Percentiles rank a stretch among this genome's conserved stretches.
Conservation (phyloP, 2,797 vertebrate genomes). For the Cottoperca gobio region DNA sequence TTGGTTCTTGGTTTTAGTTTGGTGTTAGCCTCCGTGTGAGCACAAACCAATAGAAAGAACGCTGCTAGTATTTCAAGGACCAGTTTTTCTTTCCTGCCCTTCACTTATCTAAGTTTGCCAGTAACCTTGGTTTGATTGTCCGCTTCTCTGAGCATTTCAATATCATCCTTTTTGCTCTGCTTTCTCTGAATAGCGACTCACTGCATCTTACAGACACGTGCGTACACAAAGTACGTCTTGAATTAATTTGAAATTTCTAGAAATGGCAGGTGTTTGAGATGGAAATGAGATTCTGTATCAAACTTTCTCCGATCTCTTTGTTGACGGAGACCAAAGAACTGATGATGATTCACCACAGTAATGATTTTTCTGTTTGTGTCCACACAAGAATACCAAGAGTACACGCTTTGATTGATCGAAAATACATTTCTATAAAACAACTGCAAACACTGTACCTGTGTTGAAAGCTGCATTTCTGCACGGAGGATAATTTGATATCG, state of each 20-base stretch:
- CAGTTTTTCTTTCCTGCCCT: constrained; percentile 1
- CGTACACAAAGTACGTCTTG: not conserved
- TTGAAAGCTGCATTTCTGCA: not conserved
- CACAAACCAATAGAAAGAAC: not conserved
- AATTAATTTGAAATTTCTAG: not conserved
- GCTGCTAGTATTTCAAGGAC: constrained; percentile 11
- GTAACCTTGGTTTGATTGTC: constrained; percentile 23
- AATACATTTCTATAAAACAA: not conserved
- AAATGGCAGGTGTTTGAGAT: not conserved
- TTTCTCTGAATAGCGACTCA: not conserved
- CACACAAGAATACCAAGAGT: not conserved
- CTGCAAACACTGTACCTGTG: not conserved
- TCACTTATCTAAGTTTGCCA: constrained; percentile 10
- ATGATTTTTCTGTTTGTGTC: not conserved
- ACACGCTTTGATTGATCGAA: not conserved
- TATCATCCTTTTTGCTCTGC: not conserved
- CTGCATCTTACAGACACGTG: not conserved
- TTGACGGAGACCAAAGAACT: not conserved
- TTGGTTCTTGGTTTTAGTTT: not conserved
- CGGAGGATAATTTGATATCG: not conserved
- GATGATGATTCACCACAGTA: not conserved
- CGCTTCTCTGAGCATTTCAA: not conserved
- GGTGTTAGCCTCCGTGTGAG: not conserved
- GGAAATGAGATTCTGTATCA: not conserved
- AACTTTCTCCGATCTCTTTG: not conserved